Conservation (phyloP, 2,113 vertebrate genomes). For the Phalacrocorax carbo region DNA sequence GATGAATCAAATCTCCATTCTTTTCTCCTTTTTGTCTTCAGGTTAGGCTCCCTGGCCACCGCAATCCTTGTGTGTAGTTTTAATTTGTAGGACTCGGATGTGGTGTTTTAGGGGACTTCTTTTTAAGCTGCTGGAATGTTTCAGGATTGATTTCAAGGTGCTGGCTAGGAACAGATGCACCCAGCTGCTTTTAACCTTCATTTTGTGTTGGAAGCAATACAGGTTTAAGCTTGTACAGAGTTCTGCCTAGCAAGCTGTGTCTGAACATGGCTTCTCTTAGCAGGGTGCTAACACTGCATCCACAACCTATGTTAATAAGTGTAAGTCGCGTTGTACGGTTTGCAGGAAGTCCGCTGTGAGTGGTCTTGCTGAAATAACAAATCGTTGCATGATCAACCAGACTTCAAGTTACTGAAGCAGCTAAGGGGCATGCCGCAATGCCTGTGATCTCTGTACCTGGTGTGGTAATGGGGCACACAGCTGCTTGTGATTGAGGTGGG, state of each 20-base stretch:
- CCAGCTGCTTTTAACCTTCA: constrained; percentile 41
- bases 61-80: neutral
- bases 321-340: fast-evolving
- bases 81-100: neutral
- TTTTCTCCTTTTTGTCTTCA: neutral
- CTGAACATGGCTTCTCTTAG: neutral
- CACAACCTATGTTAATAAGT: neutral
- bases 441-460: neutral
- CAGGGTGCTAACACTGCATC: neutral
- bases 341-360: neutral
- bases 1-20: neutral
- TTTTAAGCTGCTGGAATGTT: neutral
- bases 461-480: neutral
- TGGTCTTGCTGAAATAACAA: neutral
- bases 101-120: neutral
- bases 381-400: neutral
- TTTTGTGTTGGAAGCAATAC: neutral
- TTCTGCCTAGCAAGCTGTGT: neutral
- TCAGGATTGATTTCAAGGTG: neutral
- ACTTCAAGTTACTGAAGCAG: neutral
- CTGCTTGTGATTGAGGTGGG: neutral
- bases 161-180: neutral
- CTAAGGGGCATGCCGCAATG: fast-evolving
- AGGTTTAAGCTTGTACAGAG: neutral
- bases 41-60: neutral